phyloP scores from a whole-genome alignment of 2,113 vertebrate species.

The Lycaon pictus region DNA sequence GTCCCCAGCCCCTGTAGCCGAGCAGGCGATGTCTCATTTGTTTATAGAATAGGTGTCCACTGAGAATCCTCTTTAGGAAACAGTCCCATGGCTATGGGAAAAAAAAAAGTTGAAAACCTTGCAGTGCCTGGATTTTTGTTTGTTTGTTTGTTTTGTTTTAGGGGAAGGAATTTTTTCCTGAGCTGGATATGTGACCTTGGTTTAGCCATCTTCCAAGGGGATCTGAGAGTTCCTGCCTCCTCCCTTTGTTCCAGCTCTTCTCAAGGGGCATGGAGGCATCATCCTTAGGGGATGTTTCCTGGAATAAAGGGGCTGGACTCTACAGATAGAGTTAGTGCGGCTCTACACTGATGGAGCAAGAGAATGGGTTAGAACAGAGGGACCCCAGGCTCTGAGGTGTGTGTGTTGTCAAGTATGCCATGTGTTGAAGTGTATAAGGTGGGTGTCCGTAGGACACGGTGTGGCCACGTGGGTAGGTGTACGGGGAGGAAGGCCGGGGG shows the following conservation, averaged over 20 bases:
- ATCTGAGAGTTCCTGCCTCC: fast-evolving
- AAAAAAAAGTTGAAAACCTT: background rate
- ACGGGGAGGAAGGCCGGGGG: background rate
- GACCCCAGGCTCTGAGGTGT: background rate
- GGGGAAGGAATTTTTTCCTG: constrained; percentile 17
- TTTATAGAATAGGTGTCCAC: background rate
- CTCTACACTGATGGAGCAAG: background rate
- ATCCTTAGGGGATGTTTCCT: background rate
- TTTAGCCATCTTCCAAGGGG: background rate
- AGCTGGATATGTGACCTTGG: background rate
- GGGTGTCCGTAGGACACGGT: background rate
- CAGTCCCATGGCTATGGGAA: background rate
- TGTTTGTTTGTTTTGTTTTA: background rate
- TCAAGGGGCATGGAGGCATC: background rate
- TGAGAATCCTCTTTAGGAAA: constrained; percentile 61
- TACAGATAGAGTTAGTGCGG: background rate
- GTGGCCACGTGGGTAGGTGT: background rate
- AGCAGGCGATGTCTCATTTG: background rate
- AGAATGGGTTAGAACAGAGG: fast-evolving
- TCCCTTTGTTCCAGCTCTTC: background rate
- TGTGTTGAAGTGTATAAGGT: too few relatives aligned
- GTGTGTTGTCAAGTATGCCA: background rate
- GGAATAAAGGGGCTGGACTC: background rate
- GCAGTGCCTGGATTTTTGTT: background rate
- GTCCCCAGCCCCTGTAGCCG: background rate